A percentile compares a stretch with the other conserved stretches of the same genome.
Conservation (phyloP, 2,113 vertebrate genomes). For the Aptenodytes patagonicus region DNA sequence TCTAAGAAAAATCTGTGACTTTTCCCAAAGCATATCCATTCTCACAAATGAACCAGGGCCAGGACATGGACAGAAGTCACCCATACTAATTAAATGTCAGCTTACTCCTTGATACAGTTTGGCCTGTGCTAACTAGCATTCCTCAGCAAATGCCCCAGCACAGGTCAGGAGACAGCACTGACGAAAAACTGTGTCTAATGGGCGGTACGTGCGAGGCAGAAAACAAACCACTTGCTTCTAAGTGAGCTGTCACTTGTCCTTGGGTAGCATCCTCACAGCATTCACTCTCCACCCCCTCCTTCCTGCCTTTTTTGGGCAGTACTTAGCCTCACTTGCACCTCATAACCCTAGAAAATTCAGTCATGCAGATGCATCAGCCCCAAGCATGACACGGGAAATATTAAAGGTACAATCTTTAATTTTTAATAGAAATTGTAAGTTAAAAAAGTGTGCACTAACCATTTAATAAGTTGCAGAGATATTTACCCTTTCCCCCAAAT, state of each 20-base stretch:
- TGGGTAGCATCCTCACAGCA: background rate
- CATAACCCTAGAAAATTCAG: background rate
- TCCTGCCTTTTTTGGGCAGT: background rate
- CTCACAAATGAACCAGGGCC: background rate
- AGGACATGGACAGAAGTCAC: background rate
- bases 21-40: background rate
- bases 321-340: background rate
- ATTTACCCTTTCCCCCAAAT: background rate
- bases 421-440: background rate
- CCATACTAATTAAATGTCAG: background rate
- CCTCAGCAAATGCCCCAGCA: background rate
- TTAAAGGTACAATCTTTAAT: background rate
- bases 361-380: background rate
- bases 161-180: background rate
- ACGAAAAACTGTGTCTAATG: background rate
- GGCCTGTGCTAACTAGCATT: background rate
- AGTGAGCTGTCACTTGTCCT: background rate
- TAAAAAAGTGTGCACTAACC: background rate
- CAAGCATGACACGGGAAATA: background rate
- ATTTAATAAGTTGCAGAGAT: background rate
- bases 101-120: background rate
- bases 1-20: background rate
- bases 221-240: background rate
- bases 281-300: background rate
- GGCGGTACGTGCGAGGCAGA: fast-evolving